phyloP scores from a whole-genome alignment of 1,140 invertebrate species.

The Ceratina calcarata region DNA sequence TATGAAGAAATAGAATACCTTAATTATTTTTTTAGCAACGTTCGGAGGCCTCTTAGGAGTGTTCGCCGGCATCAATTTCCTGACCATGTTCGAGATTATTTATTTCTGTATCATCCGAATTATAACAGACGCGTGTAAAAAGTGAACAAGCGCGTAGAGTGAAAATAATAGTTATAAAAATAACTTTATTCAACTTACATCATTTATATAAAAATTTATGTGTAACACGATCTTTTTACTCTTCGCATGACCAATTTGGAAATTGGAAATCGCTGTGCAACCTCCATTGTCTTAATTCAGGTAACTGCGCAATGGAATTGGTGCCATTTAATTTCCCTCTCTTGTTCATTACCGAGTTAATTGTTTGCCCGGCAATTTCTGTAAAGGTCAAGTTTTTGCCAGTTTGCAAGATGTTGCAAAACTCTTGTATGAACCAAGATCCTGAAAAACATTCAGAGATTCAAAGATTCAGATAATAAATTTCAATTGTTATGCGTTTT shows the following conservation, averaged over 20 bases:
- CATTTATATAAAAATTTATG: too few species aligned
- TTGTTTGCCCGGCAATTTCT: slow-evolving; percentile 37
- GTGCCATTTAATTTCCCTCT: slow-evolving; percentile 27
- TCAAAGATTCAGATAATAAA: background rate
- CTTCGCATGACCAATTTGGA: background rate
- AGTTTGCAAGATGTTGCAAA: slow-evolving; percentile 62
- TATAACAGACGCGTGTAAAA: slow-evolving; percentile 70
- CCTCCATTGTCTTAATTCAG: slow-evolving; percentile 48
- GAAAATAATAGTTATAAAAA: background rate
- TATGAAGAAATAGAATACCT: too few species aligned
- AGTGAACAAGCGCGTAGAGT: too few species aligned
- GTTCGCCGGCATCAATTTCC: slow-evolving; percentile 86
- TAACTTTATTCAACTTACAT: background rate
- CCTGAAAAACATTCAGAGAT: slow-evolving; percentile 50
- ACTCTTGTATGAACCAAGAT: slow-evolving; percentile 67
- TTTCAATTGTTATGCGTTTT: slow-evolving; percentile 19
- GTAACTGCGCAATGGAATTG: slow-evolving; percentile 38
- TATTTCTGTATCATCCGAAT: slow-evolving; percentile 83
- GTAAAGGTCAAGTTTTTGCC: slow-evolving; percentile 23
- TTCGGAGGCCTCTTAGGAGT: slow-evolving; percentile 85
- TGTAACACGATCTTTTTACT: background rate
- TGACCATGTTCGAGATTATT: slow-evolving; percentile 84
- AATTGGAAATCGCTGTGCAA: slow-evolving; percentile 47
- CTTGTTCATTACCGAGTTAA: slow-evolving; percentile 22
- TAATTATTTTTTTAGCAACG: too few species aligned